Evolutionary conservation across 1,140 invertebrate genomes (phyloP).

Genomic region (Acromyrmex echinatior): DNA sequence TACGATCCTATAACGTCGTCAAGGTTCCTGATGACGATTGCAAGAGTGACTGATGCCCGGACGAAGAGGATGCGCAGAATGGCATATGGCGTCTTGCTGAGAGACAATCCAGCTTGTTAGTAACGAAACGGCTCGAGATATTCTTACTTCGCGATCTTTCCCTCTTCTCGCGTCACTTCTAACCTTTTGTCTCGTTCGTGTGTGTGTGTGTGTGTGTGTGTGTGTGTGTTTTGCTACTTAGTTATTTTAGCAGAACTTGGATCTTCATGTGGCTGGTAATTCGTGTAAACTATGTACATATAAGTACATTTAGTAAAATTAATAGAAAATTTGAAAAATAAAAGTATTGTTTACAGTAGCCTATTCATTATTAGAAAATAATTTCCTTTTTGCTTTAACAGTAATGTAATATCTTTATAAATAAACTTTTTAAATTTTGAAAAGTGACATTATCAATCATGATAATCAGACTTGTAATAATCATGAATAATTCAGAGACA

Average conservation of each 20-base stretch:
- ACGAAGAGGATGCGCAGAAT: slow-evolving; percentile 57
- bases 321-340: not conserved
- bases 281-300: not conserved
- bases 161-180: slow-evolving; percentile 8
- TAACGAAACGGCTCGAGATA: slow-evolving; percentile 70
- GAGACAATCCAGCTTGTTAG: slow-evolving; percentile 78
- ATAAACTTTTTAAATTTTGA: not conserved
- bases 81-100: slow-evolving; percentile 75
- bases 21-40: slow-evolving; percentile 58
- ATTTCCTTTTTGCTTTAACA: not conserved
- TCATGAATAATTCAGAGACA: not conserved
- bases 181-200: not conserved
- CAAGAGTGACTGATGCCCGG: slow-evolving; percentile 70
- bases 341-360: too few species aligned
- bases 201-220: too few species aligned
- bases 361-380: too few species aligned
- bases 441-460: not conserved
- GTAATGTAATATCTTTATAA: too few species aligned
- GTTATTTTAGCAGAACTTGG: not conserved
- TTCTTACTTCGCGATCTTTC: slow-evolving; percentile 47
- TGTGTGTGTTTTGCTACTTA: not conserved
- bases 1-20: slow-evolving; percentile 40
- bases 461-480: not conserved
- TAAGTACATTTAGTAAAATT: not conserved
- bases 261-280: not conserved